A percentile compares a stretch with the other conserved stretches of the same genome.
These are phyloP conservation scores for Acridotheres tristis DNA, from an alignment of 2,797 vertebrate species.

Conservation along the genomic window DNA sequence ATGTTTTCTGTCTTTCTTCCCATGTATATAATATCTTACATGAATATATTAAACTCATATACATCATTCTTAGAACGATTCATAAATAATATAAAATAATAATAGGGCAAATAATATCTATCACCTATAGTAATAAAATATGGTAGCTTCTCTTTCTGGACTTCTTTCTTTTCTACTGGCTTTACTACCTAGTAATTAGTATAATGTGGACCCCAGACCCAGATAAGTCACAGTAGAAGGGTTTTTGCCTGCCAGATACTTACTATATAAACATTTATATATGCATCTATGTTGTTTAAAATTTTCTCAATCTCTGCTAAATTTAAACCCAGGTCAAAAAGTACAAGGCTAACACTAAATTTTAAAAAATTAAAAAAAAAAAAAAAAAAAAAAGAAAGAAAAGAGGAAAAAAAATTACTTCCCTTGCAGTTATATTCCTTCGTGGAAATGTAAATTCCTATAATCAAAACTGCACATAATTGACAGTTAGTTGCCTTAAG, in stretches of 20 bases:
- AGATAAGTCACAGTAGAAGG: neutral
- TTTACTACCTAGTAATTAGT: conserved; percentile 37
- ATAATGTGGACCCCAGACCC: neutral
- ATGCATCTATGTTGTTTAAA: neutral
- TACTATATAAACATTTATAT: conserved; percentile 13
- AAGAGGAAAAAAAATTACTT: neutral
- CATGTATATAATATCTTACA: neutral
- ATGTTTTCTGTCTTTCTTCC: conserved; percentile 13
- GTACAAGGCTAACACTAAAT: neutral
- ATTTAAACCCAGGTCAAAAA: conserved; percentile 53
- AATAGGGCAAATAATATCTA: conserved; percentile 16
- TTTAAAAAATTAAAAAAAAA: neutral
- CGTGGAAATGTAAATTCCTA: conserved; percentile 54
- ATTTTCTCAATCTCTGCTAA: conserved; percentile 39
- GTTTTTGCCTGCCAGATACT: neutral
- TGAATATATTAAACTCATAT: conserved; percentile 9
- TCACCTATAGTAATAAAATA: conserved; percentile 15
- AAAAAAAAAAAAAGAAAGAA: neutral
- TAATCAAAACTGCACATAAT: conserved; percentile 60
- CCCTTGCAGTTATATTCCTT: conserved; percentile 47
- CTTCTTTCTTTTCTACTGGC: neutral
- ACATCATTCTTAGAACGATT: neutral
- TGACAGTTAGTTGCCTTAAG: conserved; percentile 50
- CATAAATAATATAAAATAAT: conserved; percentile 34
- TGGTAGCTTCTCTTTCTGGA: neutral